Base-by-base conservation (phyloP, 2,797 vertebrate genomes). In the Huso huso region DNA sequence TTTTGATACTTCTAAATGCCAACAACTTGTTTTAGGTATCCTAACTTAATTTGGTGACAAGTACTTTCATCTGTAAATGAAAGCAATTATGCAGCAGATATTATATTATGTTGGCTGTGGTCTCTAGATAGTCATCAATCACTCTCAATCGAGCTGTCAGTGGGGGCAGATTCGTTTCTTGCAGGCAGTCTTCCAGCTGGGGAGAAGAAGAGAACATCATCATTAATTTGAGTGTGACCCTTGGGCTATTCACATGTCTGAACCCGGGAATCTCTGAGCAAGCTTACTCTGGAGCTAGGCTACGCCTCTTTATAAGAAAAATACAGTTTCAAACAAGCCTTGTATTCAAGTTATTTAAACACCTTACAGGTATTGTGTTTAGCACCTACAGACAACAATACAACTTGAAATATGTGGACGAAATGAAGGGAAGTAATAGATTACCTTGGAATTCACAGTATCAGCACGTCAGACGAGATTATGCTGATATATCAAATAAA, bases 171-270 rank as follows among this genome's bases (percentile, higher is more conserved):
- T 86, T 88, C 84, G 87, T 89, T 89, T 90, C 90, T 90, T 86
- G 84, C 88, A 95, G 93, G 93, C 94, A 94, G 88, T 91, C 88
- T 91, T 93, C 94, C 94, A 95, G 94, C 94, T 95, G 93, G 94
- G 93, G 93, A 92, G 89, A 87, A 90, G 88, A 87, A 85, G 88
- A 91, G 91, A 93, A 94, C 95, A 95, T 94, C 93, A 94, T 94
- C 96, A 94, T 97, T 97, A 96, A 97, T 98, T 96, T 97, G 94
- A 95, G 92, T 92, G 93, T 94, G 95, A 95, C 94, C 95, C 91
- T 82, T 90, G 92, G 93, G 93, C 94, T 89, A 91, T 94, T 89
- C 93, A 86, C 94, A 93, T 93, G 94, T 94, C 94, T 95, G 91
- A 94, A 93, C 94, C 92, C 88, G 84, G 92, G 93, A 90, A 90